Evolutionary conservation across 2,888 invertebrate genomes (phyloP).

Genomic region (Pyrocoelia pectoralis): DNA sequence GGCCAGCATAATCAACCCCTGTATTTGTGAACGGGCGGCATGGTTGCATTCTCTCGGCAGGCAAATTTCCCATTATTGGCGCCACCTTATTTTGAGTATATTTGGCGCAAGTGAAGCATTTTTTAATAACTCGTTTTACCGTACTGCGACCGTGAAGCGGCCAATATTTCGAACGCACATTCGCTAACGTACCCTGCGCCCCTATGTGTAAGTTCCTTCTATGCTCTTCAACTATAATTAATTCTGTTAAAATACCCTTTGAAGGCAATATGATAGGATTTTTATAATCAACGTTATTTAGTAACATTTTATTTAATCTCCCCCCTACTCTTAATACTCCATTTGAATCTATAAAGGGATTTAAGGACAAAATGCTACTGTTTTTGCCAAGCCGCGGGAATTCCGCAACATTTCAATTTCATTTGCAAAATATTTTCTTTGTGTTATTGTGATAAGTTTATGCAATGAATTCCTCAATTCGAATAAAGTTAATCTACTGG

Average conservation of each 20-base stretch:
- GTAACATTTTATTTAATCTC: constrained; percentile 1
- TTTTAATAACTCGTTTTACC: too few species aligned
- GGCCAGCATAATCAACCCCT: too few species aligned
- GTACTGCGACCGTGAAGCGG: too few species aligned
- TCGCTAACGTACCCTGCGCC: constrained; percentile 32
- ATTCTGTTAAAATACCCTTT: not conserved
- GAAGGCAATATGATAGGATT: constrained; percentile 6
- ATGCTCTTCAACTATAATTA: constrained; percentile 3
- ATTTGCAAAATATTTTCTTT: too few species aligned
- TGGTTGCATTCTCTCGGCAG: too few species aligned
- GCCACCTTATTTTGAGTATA: too few species aligned
- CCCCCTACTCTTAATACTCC: constrained; percentile 1
- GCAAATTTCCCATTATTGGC: too few species aligned
- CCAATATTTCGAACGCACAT: too few species aligned
- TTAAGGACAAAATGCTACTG: constrained; percentile 15
- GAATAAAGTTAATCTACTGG: not conserved
- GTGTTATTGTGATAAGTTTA: constrained; percentile 6
- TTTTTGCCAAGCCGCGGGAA: constrained; percentile 5
- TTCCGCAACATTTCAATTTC: constrained; percentile 2
- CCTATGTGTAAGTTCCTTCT: not conserved
- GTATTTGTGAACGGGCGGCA: too few species aligned
- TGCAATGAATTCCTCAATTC: constrained; percentile 1
- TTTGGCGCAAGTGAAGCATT: too few species aligned
- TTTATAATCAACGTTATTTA: constrained; percentile 8
- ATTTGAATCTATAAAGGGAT: constrained; percentile 27